phyloP scores from a whole-genome alignment of 1,140 invertebrate species.

The Drosophila neocordata region DNA sequence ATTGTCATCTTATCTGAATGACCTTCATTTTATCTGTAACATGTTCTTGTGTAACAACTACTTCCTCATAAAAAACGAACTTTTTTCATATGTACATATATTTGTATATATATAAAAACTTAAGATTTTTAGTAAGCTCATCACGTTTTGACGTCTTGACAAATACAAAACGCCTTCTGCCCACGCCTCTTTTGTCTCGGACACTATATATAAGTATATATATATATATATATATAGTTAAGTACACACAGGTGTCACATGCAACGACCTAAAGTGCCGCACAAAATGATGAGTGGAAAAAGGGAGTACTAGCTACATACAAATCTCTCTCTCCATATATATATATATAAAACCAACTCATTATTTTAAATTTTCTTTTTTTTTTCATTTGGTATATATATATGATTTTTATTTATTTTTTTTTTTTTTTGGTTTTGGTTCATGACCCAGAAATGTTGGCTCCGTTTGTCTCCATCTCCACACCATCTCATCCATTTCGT shows the following conservation, averaged over 20 bases:
- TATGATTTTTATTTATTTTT: neutral
- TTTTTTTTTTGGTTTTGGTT: slow-evolving; percentile 44
- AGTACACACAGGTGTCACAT: slow-evolving; percentile 34
- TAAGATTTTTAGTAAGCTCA: slow-evolving; percentile 34
- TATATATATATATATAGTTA: neutral
- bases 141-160: slow-evolving; percentile 51
- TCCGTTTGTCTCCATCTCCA: slow-evolving; percentile 27
- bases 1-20: neutral
- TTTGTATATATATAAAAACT: neutral
- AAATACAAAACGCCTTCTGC: slow-evolving; percentile 32
- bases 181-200: neutral
- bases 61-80: neutral
- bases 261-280: slow-evolving; percentile 5
- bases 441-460: slow-evolving; percentile 70
- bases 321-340: slow-evolving; percentile 3
- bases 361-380: slow-evolving; percentile 68
- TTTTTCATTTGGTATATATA: neutral
- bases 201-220: neutral
- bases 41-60: neutral
- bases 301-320: neutral
- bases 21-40: neutral
- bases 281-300: slow-evolving; percentile 22
- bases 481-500: slow-evolving; percentile 11
- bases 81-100: too few relatives aligned
- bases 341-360: slow-evolving; percentile 57